Evolutionary conservation across 1,140 invertebrate genomes (phyloP), one percentile per base, ranked within the genome.

Genomic region (Gonioctena quinquepunctata): DNA sequence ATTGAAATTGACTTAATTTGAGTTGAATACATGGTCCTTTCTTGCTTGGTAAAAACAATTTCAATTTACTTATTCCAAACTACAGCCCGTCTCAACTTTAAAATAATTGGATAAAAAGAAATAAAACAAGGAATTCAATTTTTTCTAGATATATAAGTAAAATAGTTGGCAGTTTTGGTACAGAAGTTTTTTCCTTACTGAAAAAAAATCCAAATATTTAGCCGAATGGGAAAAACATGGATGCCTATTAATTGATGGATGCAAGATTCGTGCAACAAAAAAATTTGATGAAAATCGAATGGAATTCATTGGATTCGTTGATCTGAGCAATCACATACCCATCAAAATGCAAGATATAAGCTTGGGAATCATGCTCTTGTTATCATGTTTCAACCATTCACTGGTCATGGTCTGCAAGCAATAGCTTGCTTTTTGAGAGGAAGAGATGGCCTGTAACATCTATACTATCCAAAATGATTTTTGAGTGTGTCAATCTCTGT

Each of bases 361-460:
- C 62, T 48, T 66, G 77, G 69, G 23, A 74, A 81, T 65, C 79
- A 81, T 72, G 79, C 73, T 19, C 57, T 80, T 3, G 77, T 82
- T 0, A 52, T 80, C 0, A 76, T 80, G 77, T 79, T 76, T 59
- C 79, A 80, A 54, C 76, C 75, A 23, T 79, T 79, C 60, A 56
- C 59, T 28, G 76, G 75, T 49, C 50, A 54, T 27, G 76, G 77
- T 73, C 50, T 77, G 2, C 78, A 81, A 57, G 62, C 70, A 4
- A n/a, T n/a, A 6, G 76, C 63, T 7, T 72, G 56, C 26, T 80
- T 79, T 69, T 28, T 79, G 21, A 77, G 72, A 22, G 75, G 70
- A 68, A 64, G n/a, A n/a, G n/a, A 54, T 67, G 76, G n/a, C n/a
- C 72, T 13, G 28, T 50, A 13, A 72, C 72, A 4, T 68, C 59